Evolutionary conservation across 2,113 vertebrate genomes (phyloP).

Genomic region (Tachycineta bicolor): DNA sequence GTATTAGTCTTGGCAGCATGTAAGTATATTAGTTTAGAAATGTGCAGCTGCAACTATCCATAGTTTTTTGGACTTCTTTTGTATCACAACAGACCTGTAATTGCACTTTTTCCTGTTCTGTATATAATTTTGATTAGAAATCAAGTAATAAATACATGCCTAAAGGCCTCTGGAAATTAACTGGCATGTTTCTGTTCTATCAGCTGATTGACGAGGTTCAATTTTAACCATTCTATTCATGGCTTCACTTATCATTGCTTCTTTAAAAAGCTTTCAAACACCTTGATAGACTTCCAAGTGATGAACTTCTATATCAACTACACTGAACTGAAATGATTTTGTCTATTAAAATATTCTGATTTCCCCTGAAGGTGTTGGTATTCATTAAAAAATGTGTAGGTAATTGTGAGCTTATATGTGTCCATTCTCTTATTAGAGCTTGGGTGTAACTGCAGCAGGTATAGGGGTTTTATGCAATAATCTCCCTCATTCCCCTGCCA

Average conservation of each 20-base stretch:
- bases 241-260: background rate
- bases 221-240: constrained; percentile 37
- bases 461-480: background rate
- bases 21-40: constrained; percentile 54
- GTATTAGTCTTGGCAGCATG: constrained; percentile 34
- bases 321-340: background rate
- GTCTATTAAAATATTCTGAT: constrained; percentile 26
- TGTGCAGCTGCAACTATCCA: background rate
- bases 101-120: constrained; percentile 13
- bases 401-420: background rate
- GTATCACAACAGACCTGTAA: constrained; percentile 5
- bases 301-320: background rate
- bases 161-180: constrained; percentile 55
- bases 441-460: background rate
- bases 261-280: background rate
- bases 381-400: background rate
- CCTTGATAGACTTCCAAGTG: background rate
- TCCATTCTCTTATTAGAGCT: background rate
- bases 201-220: constrained; percentile 20
- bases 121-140: constrained; percentile 53
- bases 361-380: background rate
- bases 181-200: background rate
- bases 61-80: constrained; percentile 34
- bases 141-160: constrained; percentile 42
- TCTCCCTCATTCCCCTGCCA: background rate